Evolutionary conservation across 2,113 vertebrate genomes (phyloP).

Genomic region (Poeciliopsis prolifica): DNA sequence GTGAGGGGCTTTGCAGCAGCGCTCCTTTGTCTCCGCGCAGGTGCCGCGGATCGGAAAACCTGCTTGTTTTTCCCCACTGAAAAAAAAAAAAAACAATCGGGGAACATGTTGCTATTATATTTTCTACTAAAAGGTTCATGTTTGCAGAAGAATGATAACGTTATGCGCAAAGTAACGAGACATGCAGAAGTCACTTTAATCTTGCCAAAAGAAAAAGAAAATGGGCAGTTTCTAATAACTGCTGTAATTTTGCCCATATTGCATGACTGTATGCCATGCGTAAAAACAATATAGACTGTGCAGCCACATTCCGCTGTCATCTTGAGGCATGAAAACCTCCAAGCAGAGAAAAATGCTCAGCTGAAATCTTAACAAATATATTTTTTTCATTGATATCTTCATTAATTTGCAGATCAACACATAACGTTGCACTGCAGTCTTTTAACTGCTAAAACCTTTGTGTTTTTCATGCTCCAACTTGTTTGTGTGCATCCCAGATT

Average conservation of each 20-base stretch:
- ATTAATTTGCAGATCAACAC: not conserved
- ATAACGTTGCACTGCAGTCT: constrained; percentile 36
- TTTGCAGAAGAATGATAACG: not conserved
- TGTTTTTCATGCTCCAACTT: constrained; percentile 29
- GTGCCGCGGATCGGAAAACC: constrained; percentile 40
- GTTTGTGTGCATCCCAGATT: constrained; percentile 58
- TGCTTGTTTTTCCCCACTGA: not conserved
- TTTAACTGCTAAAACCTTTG: not conserved
- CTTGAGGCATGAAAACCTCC: constrained; percentile 19
- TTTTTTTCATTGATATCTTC: not conserved
- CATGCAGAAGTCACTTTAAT: not conserved
- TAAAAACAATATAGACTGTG: constrained; percentile 49
- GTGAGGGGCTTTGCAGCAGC: constrained; percentile 33
- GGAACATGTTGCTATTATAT: constrained; percentile 38
- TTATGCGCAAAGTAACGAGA: not conserved
- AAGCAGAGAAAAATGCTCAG: not conserved
- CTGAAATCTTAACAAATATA: constrained; percentile 51
- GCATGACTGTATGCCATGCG: constrained; percentile 47
- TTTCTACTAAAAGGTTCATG: not conserved
- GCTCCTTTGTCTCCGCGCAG: constrained; percentile 67
- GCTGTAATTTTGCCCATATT: not conserved
- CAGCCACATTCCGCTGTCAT: constrained; percentile 74
- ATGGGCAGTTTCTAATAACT: not conserved
- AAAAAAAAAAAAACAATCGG: not conserved
- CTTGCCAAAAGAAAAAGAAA: not conserved